Conservation (phyloP, 2,797 vertebrate species). For the Lutra lutra region DNA sequence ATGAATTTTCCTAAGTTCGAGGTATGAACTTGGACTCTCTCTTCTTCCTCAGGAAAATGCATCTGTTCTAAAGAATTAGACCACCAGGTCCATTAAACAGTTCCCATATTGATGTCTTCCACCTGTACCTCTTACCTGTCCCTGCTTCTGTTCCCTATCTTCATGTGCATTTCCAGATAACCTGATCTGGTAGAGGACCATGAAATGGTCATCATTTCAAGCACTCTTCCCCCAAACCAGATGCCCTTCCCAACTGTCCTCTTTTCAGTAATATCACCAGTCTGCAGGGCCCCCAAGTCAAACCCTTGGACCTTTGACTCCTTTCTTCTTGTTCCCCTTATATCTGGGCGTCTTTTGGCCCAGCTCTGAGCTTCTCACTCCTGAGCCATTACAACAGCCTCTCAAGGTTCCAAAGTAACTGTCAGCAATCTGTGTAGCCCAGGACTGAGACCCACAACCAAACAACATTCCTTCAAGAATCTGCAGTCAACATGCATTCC, state of each 20-base stretch:
- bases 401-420: neutral
- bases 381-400: neutral
- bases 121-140: neutral
- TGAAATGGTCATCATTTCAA: neutral
- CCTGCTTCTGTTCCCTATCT: neutral
- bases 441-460: neutral
- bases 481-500: neutral
- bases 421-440: neutral
- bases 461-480: neutral
- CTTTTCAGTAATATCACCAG: neutral
- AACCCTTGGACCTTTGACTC: neutral
- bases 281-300: neutral
- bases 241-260: neutral
- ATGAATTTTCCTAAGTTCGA: neutral
- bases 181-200: neutral
- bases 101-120: neutral
- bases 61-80: conserved; percentile 10
- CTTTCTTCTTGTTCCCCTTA: neutral
- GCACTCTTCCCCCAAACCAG: neutral
- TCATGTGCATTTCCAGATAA: neutral
- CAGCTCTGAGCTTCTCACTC: neutral
- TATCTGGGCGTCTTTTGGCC: neutral
- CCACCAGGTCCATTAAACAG: neutral
- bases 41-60: neutral
- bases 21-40: neutral